Evolutionary conservation across 2,113 vertebrate species (phyloP).

Genomic region (Craseonycteris thonglongyai): DNA sequence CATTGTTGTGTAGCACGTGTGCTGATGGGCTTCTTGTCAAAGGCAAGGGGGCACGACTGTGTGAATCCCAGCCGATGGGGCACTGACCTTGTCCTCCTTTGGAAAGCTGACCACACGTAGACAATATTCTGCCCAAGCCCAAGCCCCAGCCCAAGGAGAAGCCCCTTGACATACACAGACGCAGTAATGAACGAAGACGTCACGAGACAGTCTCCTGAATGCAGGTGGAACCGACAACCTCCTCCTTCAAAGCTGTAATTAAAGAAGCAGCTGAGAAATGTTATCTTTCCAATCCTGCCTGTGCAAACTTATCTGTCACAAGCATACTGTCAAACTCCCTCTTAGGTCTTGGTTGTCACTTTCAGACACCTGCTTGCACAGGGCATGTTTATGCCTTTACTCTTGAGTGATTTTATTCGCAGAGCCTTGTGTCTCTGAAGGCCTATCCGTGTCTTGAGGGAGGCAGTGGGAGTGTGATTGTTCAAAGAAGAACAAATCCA

Average conservation of each 20-base stretch:
- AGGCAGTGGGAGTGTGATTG: neutral
- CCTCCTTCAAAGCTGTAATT: slow-evolving; percentile 37
- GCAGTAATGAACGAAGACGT: neutral
- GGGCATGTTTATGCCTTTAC: neutral
- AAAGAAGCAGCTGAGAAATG: slow-evolving; percentile 39
- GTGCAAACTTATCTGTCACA: slow-evolving; percentile 25
- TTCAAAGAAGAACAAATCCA: neutral
- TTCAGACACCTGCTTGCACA: neutral
- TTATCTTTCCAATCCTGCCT: neutral
- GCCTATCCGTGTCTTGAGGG: neutral
- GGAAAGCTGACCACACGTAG: neutral
- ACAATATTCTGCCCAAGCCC: neutral
- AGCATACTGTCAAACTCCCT: slow-evolving; percentile 2
- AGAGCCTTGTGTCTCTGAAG: neutral
- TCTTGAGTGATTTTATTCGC: neutral
- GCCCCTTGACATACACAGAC: neutral
- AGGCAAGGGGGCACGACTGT: neutral
- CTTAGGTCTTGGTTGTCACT: slow-evolving; percentile 14
- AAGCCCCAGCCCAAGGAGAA: neutral
- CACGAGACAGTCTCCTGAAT: neutral
- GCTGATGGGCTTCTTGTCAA: too few species aligned
- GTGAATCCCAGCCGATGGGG: accelerated
- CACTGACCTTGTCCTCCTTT: accelerated
- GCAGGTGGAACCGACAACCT: slow-evolving; percentile 14
- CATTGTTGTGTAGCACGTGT: accelerated